Base-by-base conservation (phyloP, 2,888 invertebrate species). In the Acheta domesticus region DNA sequence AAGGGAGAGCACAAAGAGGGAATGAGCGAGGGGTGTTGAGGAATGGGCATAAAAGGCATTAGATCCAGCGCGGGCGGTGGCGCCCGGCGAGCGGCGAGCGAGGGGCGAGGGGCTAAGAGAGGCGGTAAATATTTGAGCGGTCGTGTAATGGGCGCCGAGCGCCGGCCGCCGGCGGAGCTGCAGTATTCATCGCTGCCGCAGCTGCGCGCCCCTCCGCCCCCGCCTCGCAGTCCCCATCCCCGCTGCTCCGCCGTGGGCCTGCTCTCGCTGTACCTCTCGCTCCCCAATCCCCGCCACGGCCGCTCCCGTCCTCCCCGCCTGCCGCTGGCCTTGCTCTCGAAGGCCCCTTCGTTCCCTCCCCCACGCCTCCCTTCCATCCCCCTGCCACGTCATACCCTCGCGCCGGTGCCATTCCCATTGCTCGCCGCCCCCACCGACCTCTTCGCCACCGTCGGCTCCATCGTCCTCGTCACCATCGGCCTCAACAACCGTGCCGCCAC, bases 101-200 rank as follows among this genome's bases (percentile, higher is more conserved):
- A 12, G 62, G 62, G 14, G n/a, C 62, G 62, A n/a, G 62, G 14
- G 62, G 62, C 36, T 36, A 36, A 36, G 36, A 36, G 36, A 36
- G 62, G 14, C n/a, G 62, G 62, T 62, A 62, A 62, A 62, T 62
- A 62, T 62, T 62, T 62, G 62, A 62, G 62, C 62, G 62, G 16
- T n/a, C 14, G 8, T n/a, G 62, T 62, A 62, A 62, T 62, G 62
- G 62, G 62, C 62, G 62, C 62, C n/a, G n/a, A n/a, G 62, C 62
- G 62, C 16, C n/a, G n/a, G 62, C 62, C 14, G n/a, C 62, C 62
- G 62, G 16, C n/a, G 62, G n/a, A 3, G n/a, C n/a, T 62, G 62
- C 62, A 62, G 62, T 62, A 62, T 62, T 62, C 62, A 62, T 62
- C 62, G 62, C 62, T 62, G 62, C 62, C n/a, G 62, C 62, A 62